These are phyloP conservation scores for Gastracanthus pulcherrimus DNA, from an alignment of 2,888 invertebrate species.

Conservation along the genomic window DNA sequence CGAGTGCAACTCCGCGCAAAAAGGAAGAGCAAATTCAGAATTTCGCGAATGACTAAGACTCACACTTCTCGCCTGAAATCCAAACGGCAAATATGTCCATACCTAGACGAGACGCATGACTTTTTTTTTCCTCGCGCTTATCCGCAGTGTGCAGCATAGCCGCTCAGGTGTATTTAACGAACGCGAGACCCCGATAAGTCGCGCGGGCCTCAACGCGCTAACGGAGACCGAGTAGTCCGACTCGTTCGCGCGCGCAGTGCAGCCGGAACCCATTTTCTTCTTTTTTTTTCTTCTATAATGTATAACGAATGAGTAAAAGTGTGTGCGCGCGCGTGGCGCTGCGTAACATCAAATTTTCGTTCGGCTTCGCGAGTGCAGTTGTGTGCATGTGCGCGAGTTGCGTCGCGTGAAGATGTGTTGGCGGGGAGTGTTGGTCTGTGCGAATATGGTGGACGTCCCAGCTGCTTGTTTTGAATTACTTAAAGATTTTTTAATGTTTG, in stretches of 20 bases:
- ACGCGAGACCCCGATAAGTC: slow-evolving; percentile 4
- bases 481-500: no score
- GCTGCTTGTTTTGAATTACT: no score
- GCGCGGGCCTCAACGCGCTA: neutral
- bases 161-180: neutral
- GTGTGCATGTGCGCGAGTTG: no score
- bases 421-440: no score
- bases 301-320: no score
- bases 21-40: neutral
- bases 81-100: neutral
- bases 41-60: neutral
- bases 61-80: neutral
- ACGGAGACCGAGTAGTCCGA: neutral
- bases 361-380: no score
- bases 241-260: neutral
- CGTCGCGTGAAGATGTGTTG: no score
- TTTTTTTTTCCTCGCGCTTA: neutral
- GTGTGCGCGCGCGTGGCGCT: no score
- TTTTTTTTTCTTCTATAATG: no score
- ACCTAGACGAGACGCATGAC: neutral
- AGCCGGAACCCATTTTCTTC: no score
- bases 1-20: neutral
- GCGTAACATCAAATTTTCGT: no score
- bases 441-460: no score
- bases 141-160: neutral